Base-by-base conservation (phyloP, 2,113 vertebrate genomes). In the Paratilapia polleni region DNA sequence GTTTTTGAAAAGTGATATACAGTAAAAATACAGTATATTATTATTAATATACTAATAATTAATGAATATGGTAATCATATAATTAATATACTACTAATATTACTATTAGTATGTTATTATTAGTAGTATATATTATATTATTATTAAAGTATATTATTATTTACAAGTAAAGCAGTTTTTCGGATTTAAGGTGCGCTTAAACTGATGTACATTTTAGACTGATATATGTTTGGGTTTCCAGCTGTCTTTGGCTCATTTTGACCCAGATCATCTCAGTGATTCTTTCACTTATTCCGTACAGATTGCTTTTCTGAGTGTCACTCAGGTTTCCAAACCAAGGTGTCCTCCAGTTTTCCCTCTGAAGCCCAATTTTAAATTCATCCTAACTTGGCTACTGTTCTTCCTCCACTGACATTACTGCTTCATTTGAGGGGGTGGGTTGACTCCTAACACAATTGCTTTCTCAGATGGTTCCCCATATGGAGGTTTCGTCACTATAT, bases 381-480 rank as follows among this genome's bases (percentile, higher is more conserved):
- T 61, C 64, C 82, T 90, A 81, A 90, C 54, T 70, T 85, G 63
- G 87, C 86, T 80, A 62, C 81, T 83, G 64, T 56, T 80, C 61
- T 62, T 87, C 77, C 88, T 85, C 70, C 20, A n/a, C 77, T 78
- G 41, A 74, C 83, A 73, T 90, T 75, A 83, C 38, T 59, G 78
- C 79, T 64, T 90, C 63, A 79, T 87, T 85, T 88, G 87, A 82
- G 82, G 78, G 81, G 85, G 81, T 77, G 89, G 90, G 87, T 80
- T 93, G 92, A 89, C 88, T 93, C 74, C 84, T 93, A 94, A 94
- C 91, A 93, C 92, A 92, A 93, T 91, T 92, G 87, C 89, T 66
- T 94, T 92, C 92, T 95, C 89, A 95, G 92, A 94, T 93, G 88
- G 91, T 78, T 63, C 58, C 86, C 88, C 90, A 92, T 92, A 94